Evolutionary conservation across 2,888 invertebrate species (phyloP).

Genomic region (Drosophila falleni): DNA sequence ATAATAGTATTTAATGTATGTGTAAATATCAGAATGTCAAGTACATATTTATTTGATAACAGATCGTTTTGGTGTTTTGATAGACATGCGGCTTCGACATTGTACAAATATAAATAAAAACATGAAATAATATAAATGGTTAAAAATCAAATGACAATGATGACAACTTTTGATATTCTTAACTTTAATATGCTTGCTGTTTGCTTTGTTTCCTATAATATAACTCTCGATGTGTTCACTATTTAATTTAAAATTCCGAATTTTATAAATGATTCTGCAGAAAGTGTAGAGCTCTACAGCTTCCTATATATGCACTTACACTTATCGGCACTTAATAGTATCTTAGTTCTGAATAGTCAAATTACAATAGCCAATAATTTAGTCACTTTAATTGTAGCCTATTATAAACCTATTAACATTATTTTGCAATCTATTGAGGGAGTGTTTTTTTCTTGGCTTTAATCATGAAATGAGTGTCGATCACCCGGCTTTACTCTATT

Average conservation of each 20-base stretch:
- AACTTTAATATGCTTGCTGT: constrained; percentile 44
- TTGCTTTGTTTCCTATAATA: constrained; percentile 55
- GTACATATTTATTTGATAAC: constrained; percentile 77
- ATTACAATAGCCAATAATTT: constrained; percentile 80
- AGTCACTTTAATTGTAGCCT: constrained; percentile 64
- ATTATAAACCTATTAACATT: constrained; percentile 63
- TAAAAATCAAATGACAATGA: constrained; percentile 54
- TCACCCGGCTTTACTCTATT: constrained; percentile 50
- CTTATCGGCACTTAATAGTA: constrained; percentile 72
- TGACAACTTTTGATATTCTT: constrained; percentile 72
- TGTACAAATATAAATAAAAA: constrained; percentile 44
- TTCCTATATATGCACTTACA: constrained; percentile 47
- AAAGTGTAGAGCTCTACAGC: constrained; percentile 20
- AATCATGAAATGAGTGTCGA: constrained; percentile 57
- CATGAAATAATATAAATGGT: constrained; percentile 28
- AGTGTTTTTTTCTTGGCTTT: constrained; percentile 57
- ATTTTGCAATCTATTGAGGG: constrained; percentile 50
- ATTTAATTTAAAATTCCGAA: constrained; percentile 57
- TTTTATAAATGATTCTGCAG: constrained; percentile 56
- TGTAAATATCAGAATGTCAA: constrained; percentile 82
- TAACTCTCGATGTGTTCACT: constrained; percentile 60
- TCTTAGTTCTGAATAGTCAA: constrained; percentile 76
- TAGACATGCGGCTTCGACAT: constrained; percentile 73
- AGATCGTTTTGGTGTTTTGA: constrained; percentile 78
- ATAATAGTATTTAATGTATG: constrained; percentile 74